Base-by-base conservation (phyloP, 2,113 vertebrate species). In the Xenotilapia longispinis region DNA sequence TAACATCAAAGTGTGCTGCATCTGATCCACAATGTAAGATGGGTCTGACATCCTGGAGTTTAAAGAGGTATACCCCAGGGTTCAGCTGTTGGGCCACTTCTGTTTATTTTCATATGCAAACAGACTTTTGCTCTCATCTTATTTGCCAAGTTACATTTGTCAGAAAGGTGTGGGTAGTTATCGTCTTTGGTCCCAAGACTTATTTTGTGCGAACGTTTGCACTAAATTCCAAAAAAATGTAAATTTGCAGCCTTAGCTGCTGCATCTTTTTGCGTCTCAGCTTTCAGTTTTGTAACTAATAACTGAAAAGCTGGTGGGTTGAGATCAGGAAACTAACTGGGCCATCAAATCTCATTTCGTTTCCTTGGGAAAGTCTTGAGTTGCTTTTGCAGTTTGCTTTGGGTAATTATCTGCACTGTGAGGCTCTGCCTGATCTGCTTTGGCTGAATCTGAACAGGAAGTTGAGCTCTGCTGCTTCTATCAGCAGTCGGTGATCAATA, bases 341-440 rank as follows among this genome's bases (percentile, higher is more conserved):
- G 63, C 63, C 7, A 14, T 9, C 36, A 21, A 68, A 68, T 40
- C 19, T 9, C 0, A 9, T 70, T 42, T 40, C 0, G 3, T 42
- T 70, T 26, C 40, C 40, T 70, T 70, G 65, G 38, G 65, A 70
- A 42, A 70, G 21, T 28, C 9, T 45, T 5, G 40, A 42, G 21
- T 47, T 75, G 0, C 8, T 45, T 73, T 73, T 70, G 12, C 38
- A 68, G 63, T 40, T 38, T 70, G 1, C 65, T 42, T 23, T 42
- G 65, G 12, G 36, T 70, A 5, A 68, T 68, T 40, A 14, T 70
- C 36, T 70, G n/a, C 65, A 26, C 38, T 0, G 38, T 23, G 36
- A 70, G 8, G 5, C n/a, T 6, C 36, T 23, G 65, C 1, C 36
- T 42, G 36, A 70, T 42, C 38, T 42, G n/a, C 19, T 65, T n/a